Evolutionary conservation across 2,888 invertebrate genomes (phyloP), one percentile per base, ranked within the genome.

Genomic region (Tipula confusa): DNA sequence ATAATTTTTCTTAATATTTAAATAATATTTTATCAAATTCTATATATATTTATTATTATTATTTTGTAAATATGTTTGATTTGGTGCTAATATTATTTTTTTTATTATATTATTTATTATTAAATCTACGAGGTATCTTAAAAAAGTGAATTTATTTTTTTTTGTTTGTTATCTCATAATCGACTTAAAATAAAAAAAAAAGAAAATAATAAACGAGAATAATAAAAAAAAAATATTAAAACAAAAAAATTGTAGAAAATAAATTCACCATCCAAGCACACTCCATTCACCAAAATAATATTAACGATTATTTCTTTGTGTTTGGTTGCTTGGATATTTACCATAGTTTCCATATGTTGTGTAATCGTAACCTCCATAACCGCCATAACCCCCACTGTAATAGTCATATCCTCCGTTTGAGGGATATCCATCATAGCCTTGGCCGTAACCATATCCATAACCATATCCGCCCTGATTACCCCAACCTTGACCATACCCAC

Each of bases 331-430:
- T 48, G 43, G 83, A 85, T 91, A 92, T 91, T 93, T 94, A 94
- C 94, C 95, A 92, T 95, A 94, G 92, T 94, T 94, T 91, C 93
- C 93, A 91, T 94, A 94, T 91, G 93, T 94, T 64, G 94, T 93
- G 91, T 94, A 94, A 91, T 94, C 94, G 90, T 95, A 95, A 89
- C 94, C 93, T 87, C 93, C 93, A 90, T 94, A 94, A 88, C 94
- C 94, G 88, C 93, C 92, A 89, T 92, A 92, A 88, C 93, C 93
- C 87, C 94, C 93, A 87, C 95, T 93, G 88, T 94, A 94, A 89
- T 92, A 93, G 90, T 92, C 92, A 89, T 92, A 92, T 88, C 93
- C 93, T 87, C 93, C 93, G 87, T 93, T 92, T 88, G 93, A 92
- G 90, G n/a, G n/a, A n/a, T 95, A 95, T 88, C 94, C 94, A 86